Percentiles rank a stretch among this genome's conserved stretches.
Evolutionary conservation across 2,113 vertebrate genomes (phyloP).

Genomic region (Delphinapterus leucas): DNA sequence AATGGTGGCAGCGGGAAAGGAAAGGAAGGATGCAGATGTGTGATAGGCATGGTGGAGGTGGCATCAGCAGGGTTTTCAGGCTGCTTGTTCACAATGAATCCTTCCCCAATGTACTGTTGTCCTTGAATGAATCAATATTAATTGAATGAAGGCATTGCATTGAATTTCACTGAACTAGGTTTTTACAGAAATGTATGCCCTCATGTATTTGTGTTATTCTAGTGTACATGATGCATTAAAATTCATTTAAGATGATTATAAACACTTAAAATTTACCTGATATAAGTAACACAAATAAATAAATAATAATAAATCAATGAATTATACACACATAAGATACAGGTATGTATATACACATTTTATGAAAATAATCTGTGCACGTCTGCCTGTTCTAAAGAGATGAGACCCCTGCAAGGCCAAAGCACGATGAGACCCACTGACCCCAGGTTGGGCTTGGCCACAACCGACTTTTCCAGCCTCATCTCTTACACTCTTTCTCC

Average conservation of each 20-base stretch:
- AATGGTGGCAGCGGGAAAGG: accelerated
- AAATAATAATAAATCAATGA: neutral
- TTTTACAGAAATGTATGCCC: neutral
- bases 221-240: neutral
- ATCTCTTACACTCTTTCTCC: neutral
- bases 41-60: accelerated
- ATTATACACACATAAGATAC: neutral
- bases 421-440: accelerated
- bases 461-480: neutral
- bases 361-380: neutral
- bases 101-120: neutral
- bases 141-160: neutral
- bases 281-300: neutral
- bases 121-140: neutral
- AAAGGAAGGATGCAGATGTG: too few relatives aligned
- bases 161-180: neutral
- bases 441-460: neutral
- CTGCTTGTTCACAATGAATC: neutral
- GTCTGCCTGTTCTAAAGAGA: accelerated
- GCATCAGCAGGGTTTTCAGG: neutral
- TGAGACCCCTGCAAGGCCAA: neutral
- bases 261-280: neutral
- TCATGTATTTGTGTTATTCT: neutral
- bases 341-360: neutral
- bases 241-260: neutral